Evolutionary conservation across 2,888 invertebrate genomes (phyloP).

Genomic region (Polydrusus tereticollis): DNA sequence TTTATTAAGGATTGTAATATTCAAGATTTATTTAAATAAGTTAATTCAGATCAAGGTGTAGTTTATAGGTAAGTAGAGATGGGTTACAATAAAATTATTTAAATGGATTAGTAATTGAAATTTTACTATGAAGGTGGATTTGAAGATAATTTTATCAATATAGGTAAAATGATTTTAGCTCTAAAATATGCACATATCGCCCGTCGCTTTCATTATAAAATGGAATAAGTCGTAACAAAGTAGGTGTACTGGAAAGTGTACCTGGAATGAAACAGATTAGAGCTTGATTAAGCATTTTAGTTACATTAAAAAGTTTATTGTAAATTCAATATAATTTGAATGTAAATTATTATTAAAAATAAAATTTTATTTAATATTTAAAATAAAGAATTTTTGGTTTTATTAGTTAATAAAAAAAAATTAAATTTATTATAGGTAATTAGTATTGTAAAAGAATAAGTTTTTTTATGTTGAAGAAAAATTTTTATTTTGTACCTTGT

Average conservation of each 20-base stretch:
- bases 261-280: constrained; percentile 76
- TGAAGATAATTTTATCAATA: constrained; percentile 70
- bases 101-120: constrained; percentile 67
- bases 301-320: no score
- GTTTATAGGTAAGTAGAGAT: constrained; percentile 76
- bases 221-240: no score
- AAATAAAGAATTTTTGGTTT: constrained; percentile 44
- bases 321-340: constrained; percentile 60
- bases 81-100: constrained; percentile 76
- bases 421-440: constrained; percentile 70
- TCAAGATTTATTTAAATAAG: constrained; percentile 66
- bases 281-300: constrained; percentile 76
- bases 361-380: constrained; percentile 1
- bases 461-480: constrained; percentile 67
- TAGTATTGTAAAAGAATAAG: constrained; percentile 73
- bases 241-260: constrained; percentile 81
- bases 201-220: constrained; percentile 79
- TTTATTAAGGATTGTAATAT: constrained; percentile 66
- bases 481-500: constrained; percentile 72
- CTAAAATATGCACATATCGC: constrained; percentile 84
- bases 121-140: constrained; percentile 66
- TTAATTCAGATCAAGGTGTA: constrained; percentile 81
- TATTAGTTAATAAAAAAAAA: constrained; percentile 65
- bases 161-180: constrained; percentile 72
- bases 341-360: constrained; percentile 65